A percentile compares a stretch with the other conserved stretches of the same genome.
Conservation (phyloP, 1,140 invertebrate species). For the Tribolium castaneum region DNA sequence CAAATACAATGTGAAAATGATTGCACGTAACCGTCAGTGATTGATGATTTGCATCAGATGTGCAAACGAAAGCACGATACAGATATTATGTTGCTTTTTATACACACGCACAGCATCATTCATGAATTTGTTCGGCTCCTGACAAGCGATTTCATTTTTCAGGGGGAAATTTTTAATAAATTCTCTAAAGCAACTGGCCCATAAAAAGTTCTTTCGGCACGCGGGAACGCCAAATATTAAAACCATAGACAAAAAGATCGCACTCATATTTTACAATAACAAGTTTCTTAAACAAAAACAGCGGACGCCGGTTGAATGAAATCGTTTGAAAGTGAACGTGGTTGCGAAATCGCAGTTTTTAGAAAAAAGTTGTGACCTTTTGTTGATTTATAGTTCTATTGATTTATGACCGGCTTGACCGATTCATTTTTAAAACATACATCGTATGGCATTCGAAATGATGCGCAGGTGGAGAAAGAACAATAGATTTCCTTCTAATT, state of each 20-base stretch:
- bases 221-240: background rate
- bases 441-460: too few relatives aligned
- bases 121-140: slow-evolving; percentile 25
- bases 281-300: background rate
- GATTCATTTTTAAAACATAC: too few relatives aligned
- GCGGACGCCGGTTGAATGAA: too few relatives aligned
- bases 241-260: background rate
- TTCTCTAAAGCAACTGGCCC: slow-evolving; percentile 13
- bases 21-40: slow-evolving; percentile 35
- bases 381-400: too few relatives aligned
- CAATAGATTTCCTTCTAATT: too few relatives aligned
- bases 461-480: too few relatives aligned
- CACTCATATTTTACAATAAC: background rate
- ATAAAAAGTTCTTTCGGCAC: slow-evolving; percentile 12
- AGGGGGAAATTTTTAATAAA: slow-evolving; percentile 26
- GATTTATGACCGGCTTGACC: too few relatives aligned
- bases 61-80: slow-evolving; percentile 21
- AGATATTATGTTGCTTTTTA: slow-evolving; percentile 36
- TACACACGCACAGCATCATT: slow-evolving; percentile 24
- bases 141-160: slow-evolving; percentile 31
- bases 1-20: slow-evolving; percentile 41
- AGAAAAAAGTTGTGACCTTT: too few relatives aligned
- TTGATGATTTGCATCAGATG: slow-evolving; percentile 42
- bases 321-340: too few relatives aligned
- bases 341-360: too few relatives aligned